phyloP scores from a whole-genome alignment of 1,140 invertebrate species.

The Proales similis region DNA sequence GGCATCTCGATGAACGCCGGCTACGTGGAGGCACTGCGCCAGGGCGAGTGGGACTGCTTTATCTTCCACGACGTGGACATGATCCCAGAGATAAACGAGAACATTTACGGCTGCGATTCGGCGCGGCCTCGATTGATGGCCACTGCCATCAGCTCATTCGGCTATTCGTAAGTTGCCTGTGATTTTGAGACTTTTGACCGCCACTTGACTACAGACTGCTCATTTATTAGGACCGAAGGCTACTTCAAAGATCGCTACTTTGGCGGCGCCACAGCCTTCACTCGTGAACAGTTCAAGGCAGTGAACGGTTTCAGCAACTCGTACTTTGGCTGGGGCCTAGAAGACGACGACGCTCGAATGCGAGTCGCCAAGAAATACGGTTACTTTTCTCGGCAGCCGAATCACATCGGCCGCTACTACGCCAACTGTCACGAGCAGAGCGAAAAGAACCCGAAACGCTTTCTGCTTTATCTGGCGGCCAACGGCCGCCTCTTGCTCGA shows the following conservation, averaged over 20 bases:
- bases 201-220: background rate
- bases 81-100: slow-evolving; percentile 74
- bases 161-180: slow-evolving; percentile 57
- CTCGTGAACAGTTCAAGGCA: slow-evolving; percentile 24
- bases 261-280: slow-evolving; percentile 11
- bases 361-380: background rate
- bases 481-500: background rate
- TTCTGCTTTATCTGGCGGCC: slow-evolving; percentile 9
- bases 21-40: slow-evolving; percentile 8
- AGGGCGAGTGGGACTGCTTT: slow-evolving; percentile 24
- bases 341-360: slow-evolving; percentile 21
- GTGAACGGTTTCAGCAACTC: slow-evolving; percentile 38
- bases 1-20: slow-evolving; percentile 34
- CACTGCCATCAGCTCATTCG: slow-evolving; percentile 5
- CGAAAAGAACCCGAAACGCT: slow-evolving; percentile 20
- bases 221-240: slow-evolving; percentile 11
- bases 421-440: slow-evolving; percentile 25
- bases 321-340: slow-evolving; percentile 39
- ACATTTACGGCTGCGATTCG: slow-evolving; percentile 81
- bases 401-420: background rate
- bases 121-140: slow-evolving; percentile 68
- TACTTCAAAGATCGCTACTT: slow-evolving; percentile 35
- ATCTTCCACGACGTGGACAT: slow-evolving; percentile 69
- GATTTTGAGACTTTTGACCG: background rate
- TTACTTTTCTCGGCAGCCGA: background rate